Base-by-base conservation (phyloP, 1,140 invertebrate species). In the Tribolium castaneum region DNA sequence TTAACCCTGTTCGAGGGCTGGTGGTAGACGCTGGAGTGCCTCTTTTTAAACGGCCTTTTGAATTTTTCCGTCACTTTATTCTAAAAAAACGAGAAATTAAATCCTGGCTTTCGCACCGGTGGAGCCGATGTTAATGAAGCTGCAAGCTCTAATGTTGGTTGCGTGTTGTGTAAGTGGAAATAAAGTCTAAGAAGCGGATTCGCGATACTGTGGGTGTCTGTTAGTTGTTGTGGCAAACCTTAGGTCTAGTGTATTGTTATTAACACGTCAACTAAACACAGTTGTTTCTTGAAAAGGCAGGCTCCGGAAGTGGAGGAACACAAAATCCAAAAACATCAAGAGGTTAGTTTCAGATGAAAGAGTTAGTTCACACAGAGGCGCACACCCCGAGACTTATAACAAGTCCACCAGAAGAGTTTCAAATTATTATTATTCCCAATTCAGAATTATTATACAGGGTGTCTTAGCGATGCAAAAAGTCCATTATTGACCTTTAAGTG, bases 1-100 rank as follows among this genome's bases (percentile, higher is more conserved):
- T 97, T 97, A 19, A 97, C 95, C 80, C 95, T 90, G 87, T 96
- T 96, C 12, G 92, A 94, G 13, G 95, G 94, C 85, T 94, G 93
- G 87, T 95, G 93, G 85, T 94, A 93, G n/a, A 94, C 92, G 83
- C 92, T 94, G 50, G 94, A 94, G 87, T 94, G 93, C 78, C 95
- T 90, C 88, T 96, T 96, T 88, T 96, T 96, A 86, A 97, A 93
- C 0, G 95, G 95, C 81, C 95, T 90, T 86, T 96, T 94, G 80
- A 96, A 93, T 87, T 96, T 95, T 87, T 97, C 95, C 50, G 93
- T 92, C 78, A 95, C 91, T 90, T 94, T 95, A 83, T 92, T 93
- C 93, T 93, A 91, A 83, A 88, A 88, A 56, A 87, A 83, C 83
- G 50, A 75, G 7, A 51, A 76, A 72, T 72, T 52, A 72, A 10